Evolutionary conservation across 2,797 vertebrate species (phyloP).

Genomic region (Amazonetta brasiliensis): DNA sequence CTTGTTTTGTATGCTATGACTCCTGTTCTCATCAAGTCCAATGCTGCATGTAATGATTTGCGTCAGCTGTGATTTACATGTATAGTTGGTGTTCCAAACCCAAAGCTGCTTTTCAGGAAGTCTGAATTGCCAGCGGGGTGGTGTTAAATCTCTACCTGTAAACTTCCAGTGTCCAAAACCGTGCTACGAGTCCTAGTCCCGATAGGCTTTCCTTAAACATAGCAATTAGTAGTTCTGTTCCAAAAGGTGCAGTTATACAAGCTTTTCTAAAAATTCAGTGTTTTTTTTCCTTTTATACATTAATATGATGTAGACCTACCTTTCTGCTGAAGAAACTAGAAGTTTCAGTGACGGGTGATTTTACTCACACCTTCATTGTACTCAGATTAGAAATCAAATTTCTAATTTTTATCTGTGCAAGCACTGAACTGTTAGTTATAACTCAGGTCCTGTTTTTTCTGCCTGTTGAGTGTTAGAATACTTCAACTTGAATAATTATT

Average conservation of each 20-base stretch:
- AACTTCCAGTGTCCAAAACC: not conserved
- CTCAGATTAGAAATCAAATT: not conserved
- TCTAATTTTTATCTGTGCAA: not conserved
- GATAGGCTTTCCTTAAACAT: not conserved
- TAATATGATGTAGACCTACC: not conserved
- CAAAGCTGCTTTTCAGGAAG: not conserved
- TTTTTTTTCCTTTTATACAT: not conserved
- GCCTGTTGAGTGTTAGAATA: not conserved
- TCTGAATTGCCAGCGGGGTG: not conserved
- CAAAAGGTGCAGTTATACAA: not conserved
- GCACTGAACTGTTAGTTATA: not conserved
- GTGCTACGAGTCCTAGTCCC: not conserved
- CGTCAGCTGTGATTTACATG: not conserved
- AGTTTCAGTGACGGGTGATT: not conserved
- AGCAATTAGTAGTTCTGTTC: not conserved
- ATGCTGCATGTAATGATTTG: not conserved
- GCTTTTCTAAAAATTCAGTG: not conserved
- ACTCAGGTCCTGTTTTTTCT: not conserved
- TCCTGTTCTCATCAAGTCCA: not conserved
- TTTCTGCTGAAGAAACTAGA: not conserved
- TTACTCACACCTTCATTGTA: not conserved
- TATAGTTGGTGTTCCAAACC: too few species aligned
- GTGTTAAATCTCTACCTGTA: not conserved
- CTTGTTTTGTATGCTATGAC: accelerated
- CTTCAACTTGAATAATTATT: not conserved